Percentiles rank a stretch among this genome's conserved stretches.
phyloP scores from a whole-genome alignment of 2,113 vertebrate species.

The Butorides virescens region DNA sequence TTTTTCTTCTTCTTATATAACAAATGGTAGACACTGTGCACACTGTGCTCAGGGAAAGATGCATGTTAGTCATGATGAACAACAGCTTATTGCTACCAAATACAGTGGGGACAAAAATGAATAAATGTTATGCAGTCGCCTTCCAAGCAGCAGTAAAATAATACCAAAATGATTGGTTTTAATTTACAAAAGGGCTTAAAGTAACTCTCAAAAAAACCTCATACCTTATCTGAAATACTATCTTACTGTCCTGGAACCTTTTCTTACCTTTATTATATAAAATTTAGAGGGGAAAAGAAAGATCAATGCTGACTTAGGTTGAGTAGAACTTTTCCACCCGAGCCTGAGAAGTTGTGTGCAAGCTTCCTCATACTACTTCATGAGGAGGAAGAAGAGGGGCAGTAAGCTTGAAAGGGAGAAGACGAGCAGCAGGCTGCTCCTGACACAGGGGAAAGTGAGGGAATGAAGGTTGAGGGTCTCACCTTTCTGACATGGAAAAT shows the following conservation, averaged over 20 bases:
- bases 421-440: background rate
- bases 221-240: background rate
- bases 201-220: background rate
- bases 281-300: background rate
- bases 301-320: background rate
- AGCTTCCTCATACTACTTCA: background rate
- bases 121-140: background rate
- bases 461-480: background rate
- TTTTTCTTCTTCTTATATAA: slow-evolving; percentile 4
- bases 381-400: background rate
- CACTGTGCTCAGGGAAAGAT: background rate
- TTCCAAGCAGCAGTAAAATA: background rate
- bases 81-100: background rate
- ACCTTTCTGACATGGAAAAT: background rate
- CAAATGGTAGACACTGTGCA: background rate
- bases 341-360: background rate
- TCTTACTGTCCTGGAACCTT: background rate
- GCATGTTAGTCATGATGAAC: background rate
- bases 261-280: background rate
- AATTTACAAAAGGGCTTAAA: background rate
- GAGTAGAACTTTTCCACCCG: background rate
- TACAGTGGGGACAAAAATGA: background rate
- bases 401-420: background rate
- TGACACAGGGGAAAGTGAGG: background rate
- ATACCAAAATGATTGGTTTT: background rate